A percentile compares a stretch with the other conserved stretches of the same genome.
Evolutionary conservation across 2,113 vertebrate genomes (phyloP).

Genomic region (Pleuronectes platessa): DNA sequence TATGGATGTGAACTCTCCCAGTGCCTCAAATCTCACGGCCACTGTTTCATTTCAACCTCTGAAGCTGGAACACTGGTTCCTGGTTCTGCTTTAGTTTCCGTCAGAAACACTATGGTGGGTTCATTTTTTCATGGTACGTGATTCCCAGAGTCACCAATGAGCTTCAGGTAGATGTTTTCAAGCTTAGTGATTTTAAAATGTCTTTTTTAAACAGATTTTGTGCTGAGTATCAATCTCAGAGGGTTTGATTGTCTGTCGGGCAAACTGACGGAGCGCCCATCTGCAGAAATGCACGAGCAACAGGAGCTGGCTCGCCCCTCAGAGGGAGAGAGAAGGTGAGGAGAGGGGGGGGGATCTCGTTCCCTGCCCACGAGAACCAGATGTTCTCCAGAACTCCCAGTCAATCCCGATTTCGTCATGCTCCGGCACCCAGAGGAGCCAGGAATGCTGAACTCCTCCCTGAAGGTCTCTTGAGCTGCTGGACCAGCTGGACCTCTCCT

Average conservation of each 20-base stretch:
- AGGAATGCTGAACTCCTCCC: conserved; percentile 40
- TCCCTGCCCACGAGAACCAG: conserved; percentile 70
- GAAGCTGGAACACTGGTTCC: not conserved
- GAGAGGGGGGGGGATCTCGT: conserved; percentile 9
- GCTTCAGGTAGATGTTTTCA: too few relatives aligned
- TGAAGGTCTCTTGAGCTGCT: conserved; percentile 20
- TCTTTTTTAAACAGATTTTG: too few relatives aligned
- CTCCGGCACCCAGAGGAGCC: conserved; percentile 36
- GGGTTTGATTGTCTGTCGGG: too few relatives aligned
- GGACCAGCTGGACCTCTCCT: conserved; percentile 49
- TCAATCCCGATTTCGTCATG: conserved; percentile 50
- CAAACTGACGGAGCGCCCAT: not conserved
- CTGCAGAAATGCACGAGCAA: conserved; percentile 13
- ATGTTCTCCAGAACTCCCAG: conserved; percentile 70
- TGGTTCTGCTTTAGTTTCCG: not conserved
- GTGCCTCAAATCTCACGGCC: not conserved
- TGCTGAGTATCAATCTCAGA: too few relatives aligned
- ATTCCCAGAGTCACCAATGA: too few relatives aligned
- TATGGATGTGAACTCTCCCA: not conserved
- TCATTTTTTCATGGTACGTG: too few relatives aligned
- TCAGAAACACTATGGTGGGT: too few relatives aligned
- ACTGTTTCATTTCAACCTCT: not conserved
- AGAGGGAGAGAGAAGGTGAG: not conserved
- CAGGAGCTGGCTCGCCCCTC: conserved; percentile 47
- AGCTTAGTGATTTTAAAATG: too few relatives aligned